Evolutionary conservation across 2,888 invertebrate genomes (phyloP), one percentile per base, ranked within the genome.

Genomic region (Dolomedes plantarius): DNA sequence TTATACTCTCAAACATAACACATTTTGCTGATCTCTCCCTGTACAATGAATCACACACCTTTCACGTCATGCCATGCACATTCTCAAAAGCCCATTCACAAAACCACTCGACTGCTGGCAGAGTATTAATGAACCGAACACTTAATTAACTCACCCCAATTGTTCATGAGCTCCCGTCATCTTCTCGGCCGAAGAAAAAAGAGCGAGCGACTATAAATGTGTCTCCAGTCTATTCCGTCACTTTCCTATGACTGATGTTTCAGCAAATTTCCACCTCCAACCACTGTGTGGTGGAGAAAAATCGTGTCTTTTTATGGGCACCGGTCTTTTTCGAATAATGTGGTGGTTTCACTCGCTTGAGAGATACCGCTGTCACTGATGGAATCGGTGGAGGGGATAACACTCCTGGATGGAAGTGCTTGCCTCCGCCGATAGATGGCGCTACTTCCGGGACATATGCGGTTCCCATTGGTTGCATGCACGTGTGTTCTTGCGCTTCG

Each of bases 81-180:
- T n/a, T 36, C 36, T 36, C 36, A 6, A 36, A 9, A 36, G 36
- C 9, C 23, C 56, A 56, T 56, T 56, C 23, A 56, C 11, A 23
- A 6, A 56, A 23, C 23, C 56, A 5, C 2, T 46, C 13, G 9
- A 16, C 46, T 2, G 16, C 9, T 46, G 46, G 46, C 46, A 46
- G n/a, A 2, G 46, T 11, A 56, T 56, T 56, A 56, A 56, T 56
- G 56, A 56, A 23, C 56, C 2, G 23, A 46, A 46, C 23, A 64
- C 64, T 32, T 46, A 50, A 80, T 73, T 29, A 67, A 80, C 79
- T 80, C 50, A 80, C 79, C 79, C 79, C 79, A 50, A 39, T 23
- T 71, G 78, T 46, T 80, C 79, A 19, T 67, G 65, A 23, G 79
- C 79, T 65, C 73, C 79, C 1, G 79, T 72, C 79, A 80, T 80